phyloP scores from a whole-genome alignment of 2,888 invertebrate genomes.

The Pandemis heparana region DNA sequence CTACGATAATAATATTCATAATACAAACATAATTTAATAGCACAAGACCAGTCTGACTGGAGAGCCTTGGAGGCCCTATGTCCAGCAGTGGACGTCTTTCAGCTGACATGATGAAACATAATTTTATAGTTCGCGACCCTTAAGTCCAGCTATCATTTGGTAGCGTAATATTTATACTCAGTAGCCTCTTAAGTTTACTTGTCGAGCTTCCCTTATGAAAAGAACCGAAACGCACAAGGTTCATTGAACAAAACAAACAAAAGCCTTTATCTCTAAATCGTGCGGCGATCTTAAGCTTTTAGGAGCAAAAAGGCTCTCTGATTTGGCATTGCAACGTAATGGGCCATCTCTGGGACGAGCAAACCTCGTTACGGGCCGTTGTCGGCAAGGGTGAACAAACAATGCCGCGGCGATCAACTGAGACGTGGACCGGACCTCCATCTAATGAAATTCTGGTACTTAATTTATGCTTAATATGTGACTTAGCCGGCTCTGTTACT shows the following conservation, averaged over 20 bases:
- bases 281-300: not conserved
- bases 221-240: not conserved
- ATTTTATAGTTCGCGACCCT: no score
- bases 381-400: constrained; percentile 47
- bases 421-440: constrained; percentile 19
- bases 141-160: no score
- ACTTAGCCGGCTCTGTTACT: not conserved
- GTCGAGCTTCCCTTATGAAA: not conserved
- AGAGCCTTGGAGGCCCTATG: no score
- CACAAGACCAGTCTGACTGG: no score
- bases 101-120: no score
- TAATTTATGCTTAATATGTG: constrained; percentile 23
- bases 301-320: constrained; percentile 28
- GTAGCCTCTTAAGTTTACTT: not conserved
- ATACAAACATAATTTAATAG: no score
- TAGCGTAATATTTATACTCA: no score
- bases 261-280: not conserved
- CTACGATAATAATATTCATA: no score
- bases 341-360: constrained; percentile 61
- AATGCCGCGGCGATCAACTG: constrained; percentile 20
- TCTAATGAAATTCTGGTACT: constrained; percentile 22
- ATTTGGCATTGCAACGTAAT: constrained; percentile 57
- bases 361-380: constrained; percentile 67
- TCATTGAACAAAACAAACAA: not conserved
- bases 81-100: no score